Evolutionary conservation across 2,797 vertebrate genomes (phyloP).

Genomic region (Glyptemys insculpta): DNA sequence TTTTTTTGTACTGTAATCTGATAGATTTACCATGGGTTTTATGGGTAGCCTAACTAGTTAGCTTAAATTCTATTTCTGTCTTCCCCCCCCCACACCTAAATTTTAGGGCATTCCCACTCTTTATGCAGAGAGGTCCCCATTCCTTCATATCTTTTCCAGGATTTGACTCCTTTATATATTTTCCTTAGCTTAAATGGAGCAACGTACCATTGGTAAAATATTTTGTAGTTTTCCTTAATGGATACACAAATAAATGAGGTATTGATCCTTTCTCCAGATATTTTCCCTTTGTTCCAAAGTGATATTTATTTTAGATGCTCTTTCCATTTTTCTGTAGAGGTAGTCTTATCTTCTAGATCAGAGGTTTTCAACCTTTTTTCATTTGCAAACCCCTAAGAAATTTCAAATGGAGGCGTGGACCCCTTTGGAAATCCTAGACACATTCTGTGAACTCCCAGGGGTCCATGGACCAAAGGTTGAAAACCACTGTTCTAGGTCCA

Average conservation of each 20-base stretch:
- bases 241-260: no score
- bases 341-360: no score
- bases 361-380: no score
- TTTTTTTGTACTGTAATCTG: conserved; percentile 7
- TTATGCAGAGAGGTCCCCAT: neutral
- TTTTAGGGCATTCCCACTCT: neutral
- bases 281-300: no score
- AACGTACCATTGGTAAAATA: no score
- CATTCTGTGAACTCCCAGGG: neutral
- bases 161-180: neutral
- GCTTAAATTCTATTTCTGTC: conserved; percentile 17
- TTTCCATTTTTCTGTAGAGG: no score
- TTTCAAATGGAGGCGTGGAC: no score
- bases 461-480: neutral
- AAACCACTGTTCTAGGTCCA: neutral
- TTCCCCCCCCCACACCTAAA: conserved; percentile 35
- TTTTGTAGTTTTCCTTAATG: no score
- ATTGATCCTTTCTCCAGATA: no score
- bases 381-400: no score
- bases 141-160: neutral
- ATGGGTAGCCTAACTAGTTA: neutral
- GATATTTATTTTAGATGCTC: no score
- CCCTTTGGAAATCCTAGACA: no score
- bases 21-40: conserved; percentile 5
- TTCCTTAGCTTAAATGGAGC: neutral